Evolutionary conservation across 2,888 invertebrate species (phyloP), one percentile per base, ranked within the genome.

Genomic region (Agrochola circellaris): DNA sequence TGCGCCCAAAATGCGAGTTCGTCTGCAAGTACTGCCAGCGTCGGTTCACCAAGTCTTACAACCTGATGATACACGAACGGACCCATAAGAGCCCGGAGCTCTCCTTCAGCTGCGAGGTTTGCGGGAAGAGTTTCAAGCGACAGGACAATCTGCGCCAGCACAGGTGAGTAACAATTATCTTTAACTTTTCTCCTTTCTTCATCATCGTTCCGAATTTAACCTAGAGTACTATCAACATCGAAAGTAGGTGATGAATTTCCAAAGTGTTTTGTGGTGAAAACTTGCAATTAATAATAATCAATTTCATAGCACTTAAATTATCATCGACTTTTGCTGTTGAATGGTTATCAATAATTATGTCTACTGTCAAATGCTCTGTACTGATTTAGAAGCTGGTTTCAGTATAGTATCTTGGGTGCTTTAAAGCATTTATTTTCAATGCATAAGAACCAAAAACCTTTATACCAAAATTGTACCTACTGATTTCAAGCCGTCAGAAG

Each of bases 21-120:
- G 99, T 99, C 95, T 99, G 99, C 98, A 99, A 99, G 96, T 99
- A 98, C 97, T 99, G 99, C 97, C 98, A 98, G 96, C 98, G 99
- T 93, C 98, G 99, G 95, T 99, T 99, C 97, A 99, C 99, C 93
- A 99, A 99, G 97, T 98, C 99, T 89, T 99, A 99, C 97, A 99
- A 99, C 97, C 97, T 99, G 95, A 98, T 99, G 97, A 99, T 99
- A 92, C 99, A 99, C 97, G 99, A 99, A 96, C 97, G 99, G 95
- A 99, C 99, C 91, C 99, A 99, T 97, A 99, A 99, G 96, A 99
- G 99, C 95, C 98, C 98, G 85, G 99, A 99, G 97, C 97, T 99
- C 92, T 99, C 99, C 77, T 99, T 99, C 97, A 98, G 99, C 92
- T 99, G 99, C 97, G 99, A 99, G 96, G 98, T 99, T 90, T 99